Base-by-base conservation (phyloP, 2,888 invertebrate genomes). In the Calameuta idolon region DNA sequence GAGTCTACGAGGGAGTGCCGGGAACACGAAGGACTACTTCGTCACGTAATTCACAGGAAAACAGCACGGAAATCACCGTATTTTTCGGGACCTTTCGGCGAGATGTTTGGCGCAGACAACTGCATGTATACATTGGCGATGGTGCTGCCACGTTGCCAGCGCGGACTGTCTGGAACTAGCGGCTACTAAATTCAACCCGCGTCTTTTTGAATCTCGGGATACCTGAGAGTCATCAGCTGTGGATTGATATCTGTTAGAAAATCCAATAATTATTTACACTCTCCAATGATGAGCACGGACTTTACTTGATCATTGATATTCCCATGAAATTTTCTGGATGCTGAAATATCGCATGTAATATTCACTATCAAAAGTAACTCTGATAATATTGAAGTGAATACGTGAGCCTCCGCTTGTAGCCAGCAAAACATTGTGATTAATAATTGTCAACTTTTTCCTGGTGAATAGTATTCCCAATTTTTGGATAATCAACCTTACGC, bases 101-200 rank as follows among this genome's bases (percentile, higher is more conserved):
- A 80, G 75, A 77, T 79, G 37, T 79, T 79, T 81, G 80, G 82
- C 84, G 85, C 85, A 86, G 88, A 86, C 89, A 89, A 89, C 88
- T 89, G 87, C 88, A 87, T 89, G 89, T 87, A 88, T 81, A 88
- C 86, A 88, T 84, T 83, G 79, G 75, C 81, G 79, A 79, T 76
- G 40, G 84, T 87, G 85, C 83, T 86, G 89, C 86, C 85, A 79
- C 81, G 71, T 71, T 71, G 71, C 71, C 71, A 71, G 71, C 71
- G 71, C 71, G 71, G 71, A 31, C 2, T 23, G 71, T 23, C 23
- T 55, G 55, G 23, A 55, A 55, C 2, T 55, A 55, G 23, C 55
- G 55, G 55, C 55, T 23, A 55, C 23, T 55, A 55, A 55, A 55
- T 23, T 55, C 23, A 55, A 9, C 55, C 23, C 55, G 55, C 55